Base-by-base conservation (phyloP, 2,113 vertebrate genomes). In the Zosterops hypoxanthus region DNA sequence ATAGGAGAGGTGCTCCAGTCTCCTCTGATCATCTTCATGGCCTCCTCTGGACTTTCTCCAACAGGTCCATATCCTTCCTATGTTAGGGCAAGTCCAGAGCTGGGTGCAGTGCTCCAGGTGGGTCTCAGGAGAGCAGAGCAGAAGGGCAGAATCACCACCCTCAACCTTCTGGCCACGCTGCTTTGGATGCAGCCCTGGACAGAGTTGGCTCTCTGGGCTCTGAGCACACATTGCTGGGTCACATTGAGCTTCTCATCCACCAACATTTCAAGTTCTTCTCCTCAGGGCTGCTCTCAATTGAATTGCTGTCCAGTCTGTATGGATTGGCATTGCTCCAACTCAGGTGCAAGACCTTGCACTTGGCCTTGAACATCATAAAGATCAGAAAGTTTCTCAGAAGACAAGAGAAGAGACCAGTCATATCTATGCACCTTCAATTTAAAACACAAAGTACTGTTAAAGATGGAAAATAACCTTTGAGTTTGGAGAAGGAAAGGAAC, bases 131-230 rank as follows among this genome's bases (percentile, higher is more conserved):
- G 25, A 47, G 63, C 34, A 34, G 41, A 68, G 29, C 14, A 76
- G 29, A 82, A 44, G 9, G 29, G 14, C 16, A 82, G 39, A 55
- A 55, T 23, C 34, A 7, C 8, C 12, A 55, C 55, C 8, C 39
- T 53, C 0, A 0, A 15, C 5, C 15, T 41, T 9, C 31, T 47
- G 70, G 47, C 9, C 55, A 31, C 0, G 0, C 6, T 55, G 20
- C 61, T 90, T 41, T 55, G 22, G 41, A 55, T 26, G 17, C 64
- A 34, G 25, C 4, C 41, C 29, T 41, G 69, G 26, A 34, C 69
- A 68, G 47, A 34, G 47, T 0, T 47, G n/a, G 24, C 15, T 47
- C 33, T n/a, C 33, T 25, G n/a, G 60, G 53, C 33, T 18, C 3
- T n/a, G 14, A 68, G 11, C 13, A 23, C 47, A 29, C 25, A 47